Evolutionary conservation across 2,888 invertebrate genomes (phyloP), one percentile per base, ranked within the genome.

Genomic region (Scotopteryx bipunctaria): DNA sequence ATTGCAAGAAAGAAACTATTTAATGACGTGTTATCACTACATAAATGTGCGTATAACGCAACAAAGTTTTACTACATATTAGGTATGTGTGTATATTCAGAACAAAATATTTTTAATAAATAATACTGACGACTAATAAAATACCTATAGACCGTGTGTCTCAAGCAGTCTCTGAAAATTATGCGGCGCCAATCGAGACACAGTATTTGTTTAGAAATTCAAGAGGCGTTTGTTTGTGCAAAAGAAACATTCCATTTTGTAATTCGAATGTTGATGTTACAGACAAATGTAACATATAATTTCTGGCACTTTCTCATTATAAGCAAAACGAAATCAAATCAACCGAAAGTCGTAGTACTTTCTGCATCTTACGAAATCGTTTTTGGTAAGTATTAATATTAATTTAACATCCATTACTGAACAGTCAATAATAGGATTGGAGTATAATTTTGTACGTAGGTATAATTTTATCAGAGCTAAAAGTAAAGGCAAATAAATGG

Each of bases 361-460:
- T 51, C 32, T 55, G 52, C 40, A 41, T 38, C 43, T 37, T 51
- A 52, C 42, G 21, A 17, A 35, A 45, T 56, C 48, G 37, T 42
- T 60, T 55, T 59, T 55, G 50, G 54, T 55, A 57, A n/a, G n/a
- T n/a, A n/a, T n/a, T 57, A 58, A 49, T 58, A 61, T 61, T 64
- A 71, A 69, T 71, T 69, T 70, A 67, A 67, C 64, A 67, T 66
- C 64, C 63, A 73, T 73, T 71, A 74, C 62, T 47, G 55, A 61
- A 62, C 56, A 64, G 64, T 72, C 61, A 66, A 70, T 66, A 69
- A 69, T 70, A 59, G 45, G 42, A 71, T 63, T 62, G 54, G 57
- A 63, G 52, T 55, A 54, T 57, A 44, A 55, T 59, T 55, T 46
- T 43, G 47, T 53, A 27, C 52, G 45, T 52, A 64, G 55, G 59